Percentiles rank a stretch among this genome's conserved stretches.
Evolutionary conservation across 2,888 invertebrate species (phyloP).

Genomic region (Volucella bombylans): DNA sequence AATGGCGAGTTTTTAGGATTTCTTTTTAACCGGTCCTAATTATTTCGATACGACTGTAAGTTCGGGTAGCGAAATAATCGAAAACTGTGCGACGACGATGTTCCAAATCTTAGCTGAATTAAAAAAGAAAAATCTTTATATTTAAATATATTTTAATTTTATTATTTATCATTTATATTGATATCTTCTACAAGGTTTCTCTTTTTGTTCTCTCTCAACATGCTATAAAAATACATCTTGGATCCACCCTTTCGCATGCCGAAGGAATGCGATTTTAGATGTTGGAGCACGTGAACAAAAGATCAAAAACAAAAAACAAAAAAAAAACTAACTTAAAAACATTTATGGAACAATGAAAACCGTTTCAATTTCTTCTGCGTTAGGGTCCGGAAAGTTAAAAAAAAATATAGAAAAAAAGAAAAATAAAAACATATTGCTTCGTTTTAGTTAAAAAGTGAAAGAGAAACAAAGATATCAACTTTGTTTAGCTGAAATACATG

Average conservation of each 20-base stretch:
- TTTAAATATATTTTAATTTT: constrained; percentile 72
- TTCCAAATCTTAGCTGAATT: too few relatives aligned
- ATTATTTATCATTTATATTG: constrained; percentile 55
- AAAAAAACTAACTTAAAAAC: constrained; percentile 44
- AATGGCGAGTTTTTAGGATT: too few relatives aligned
- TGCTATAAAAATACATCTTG: constrained; percentile 34
- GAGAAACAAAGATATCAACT: constrained; percentile 62
- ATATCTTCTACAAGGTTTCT: constrained; percentile 66
- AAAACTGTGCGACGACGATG: too few relatives aligned
- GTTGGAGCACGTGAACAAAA: constrained; percentile 9
- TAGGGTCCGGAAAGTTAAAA: constrained; percentile 29
- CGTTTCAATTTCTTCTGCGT: constrained; percentile 38
- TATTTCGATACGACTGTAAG: too few relatives aligned
- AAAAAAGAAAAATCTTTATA: constrained; percentile 25
- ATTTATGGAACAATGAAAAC: constrained; percentile 31
- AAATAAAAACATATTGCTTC: constrained; percentile 14
- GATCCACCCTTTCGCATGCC: constrained; percentile 46
- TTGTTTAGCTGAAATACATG: constrained; percentile 58
- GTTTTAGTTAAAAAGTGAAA: constrained; percentile 30
- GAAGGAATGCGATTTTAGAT: constrained; percentile 62
- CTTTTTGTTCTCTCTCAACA: constrained; percentile 42
- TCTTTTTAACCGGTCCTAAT: too few relatives aligned
- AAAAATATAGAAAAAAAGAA: constrained; percentile 34
- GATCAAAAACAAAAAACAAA: constrained; percentile 30
- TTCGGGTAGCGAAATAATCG: too few relatives aligned